These are phyloP conservation scores for Eulithis testata DNA, from an alignment of 2,888 invertebrate species.

Conservation along the genomic window DNA sequence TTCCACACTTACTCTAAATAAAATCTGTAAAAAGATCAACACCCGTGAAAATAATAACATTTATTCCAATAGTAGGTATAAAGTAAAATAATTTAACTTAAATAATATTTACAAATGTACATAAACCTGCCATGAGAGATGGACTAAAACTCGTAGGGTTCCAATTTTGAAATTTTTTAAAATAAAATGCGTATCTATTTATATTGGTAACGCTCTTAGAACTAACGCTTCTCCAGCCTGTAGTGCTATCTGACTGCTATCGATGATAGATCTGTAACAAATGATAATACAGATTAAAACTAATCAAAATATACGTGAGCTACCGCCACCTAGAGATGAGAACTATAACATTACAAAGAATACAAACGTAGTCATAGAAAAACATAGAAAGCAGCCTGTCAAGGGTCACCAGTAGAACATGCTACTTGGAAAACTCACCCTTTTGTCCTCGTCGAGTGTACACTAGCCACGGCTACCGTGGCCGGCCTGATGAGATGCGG, in stretches of 20 bases:
- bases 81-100: neutral
- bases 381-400: too few relatives aligned
- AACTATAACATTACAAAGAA: too few relatives aligned
- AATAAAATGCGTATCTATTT: conserved; percentile 7
- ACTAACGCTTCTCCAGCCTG: conserved; percentile 63
- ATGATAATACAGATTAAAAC: neutral
- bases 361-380: too few relatives aligned
- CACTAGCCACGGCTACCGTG: conserved; percentile 61
- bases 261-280: conserved; percentile 22
- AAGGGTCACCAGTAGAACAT: too few relatives aligned
- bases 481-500: conserved; percentile 53
- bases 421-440: conserved; percentile 53
- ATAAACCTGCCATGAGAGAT: neutral
- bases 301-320: neutral
- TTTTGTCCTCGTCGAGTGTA: conserved; percentile 56
- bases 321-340: too few relatives aligned
- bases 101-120: neutral
- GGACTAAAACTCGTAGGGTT: too few relatives aligned
- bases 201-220: conserved; percentile 51
- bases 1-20: too few relatives aligned
- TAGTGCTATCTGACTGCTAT: conserved; percentile 38
- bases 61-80: too few relatives aligned
- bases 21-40: neutral
- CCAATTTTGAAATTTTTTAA: too few relatives aligned
- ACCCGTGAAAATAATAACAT: too few relatives aligned